Evolutionary conservation across 2,888 invertebrate genomes (phyloP).

Genomic region (Megastigmus dorsalis): DNA sequence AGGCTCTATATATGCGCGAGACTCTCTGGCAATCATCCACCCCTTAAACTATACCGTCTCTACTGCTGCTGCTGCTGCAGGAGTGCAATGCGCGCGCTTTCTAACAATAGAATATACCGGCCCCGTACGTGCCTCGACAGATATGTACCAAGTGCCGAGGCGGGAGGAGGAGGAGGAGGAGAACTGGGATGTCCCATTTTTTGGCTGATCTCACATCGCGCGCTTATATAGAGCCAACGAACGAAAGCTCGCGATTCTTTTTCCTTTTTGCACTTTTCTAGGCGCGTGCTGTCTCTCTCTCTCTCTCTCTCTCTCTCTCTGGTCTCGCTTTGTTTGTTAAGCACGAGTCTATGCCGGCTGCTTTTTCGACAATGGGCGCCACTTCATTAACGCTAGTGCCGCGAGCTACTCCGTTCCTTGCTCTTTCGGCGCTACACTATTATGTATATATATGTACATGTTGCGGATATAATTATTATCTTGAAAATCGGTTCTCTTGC

Average conservation of each 20-base stretch:
- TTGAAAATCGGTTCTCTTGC: too few species aligned
- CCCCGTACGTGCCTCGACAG: conserved; percentile 28
- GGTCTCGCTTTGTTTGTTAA: neutral
- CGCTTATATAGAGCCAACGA: neutral
- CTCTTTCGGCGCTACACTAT: too few species aligned
- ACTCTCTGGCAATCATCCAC: conserved; percentile 38
- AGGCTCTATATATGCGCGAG: neutral
- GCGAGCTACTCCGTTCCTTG: too few species aligned
- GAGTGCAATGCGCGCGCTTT: neutral
- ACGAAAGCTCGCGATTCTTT: conserved; percentile 7
- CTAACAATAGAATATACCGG: conserved; percentile 35
- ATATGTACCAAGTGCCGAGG: neutral
- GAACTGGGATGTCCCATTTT: conserved; percentile 40
- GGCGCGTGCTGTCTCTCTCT: neutral
- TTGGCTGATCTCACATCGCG: conserved; percentile 20
- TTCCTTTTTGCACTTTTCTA: too few species aligned
- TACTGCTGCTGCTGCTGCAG: too few species aligned
- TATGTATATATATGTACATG: too few species aligned
- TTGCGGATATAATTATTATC: too few species aligned
- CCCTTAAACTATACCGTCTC: too few species aligned
- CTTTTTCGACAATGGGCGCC: neutral
- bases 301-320: neutral
- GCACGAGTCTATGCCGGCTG: too few species aligned
- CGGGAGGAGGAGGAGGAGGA: neutral
- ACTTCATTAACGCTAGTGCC: conserved; percentile 14